Base-by-base conservation (phyloP, 2,113 vertebrate genomes). In the Mus musculus region DNA sequence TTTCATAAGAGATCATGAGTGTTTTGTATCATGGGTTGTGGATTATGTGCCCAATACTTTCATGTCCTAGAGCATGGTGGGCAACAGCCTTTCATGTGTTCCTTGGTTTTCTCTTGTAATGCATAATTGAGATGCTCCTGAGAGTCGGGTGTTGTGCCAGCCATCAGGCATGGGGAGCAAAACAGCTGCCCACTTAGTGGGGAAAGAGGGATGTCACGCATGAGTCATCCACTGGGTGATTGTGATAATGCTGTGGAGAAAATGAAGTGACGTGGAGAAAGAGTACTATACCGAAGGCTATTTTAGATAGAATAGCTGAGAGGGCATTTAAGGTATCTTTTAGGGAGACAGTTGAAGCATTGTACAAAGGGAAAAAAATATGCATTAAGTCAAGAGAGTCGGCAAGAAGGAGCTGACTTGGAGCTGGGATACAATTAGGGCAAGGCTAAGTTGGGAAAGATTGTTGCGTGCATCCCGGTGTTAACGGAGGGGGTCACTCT, bases 1-100 rank as follows among this genome's bases (percentile, higher is more conserved):
- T 91, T 76, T 61, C 46, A 72, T 87, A 54, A 90, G 77, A 80
- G 84, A 26, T 72, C 33, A 19, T 71, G 39, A 17, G 24, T 56
- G 6, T 94, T 82, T 94, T 85, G 22, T 92, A 22, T 52, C 94
- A 95, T 69, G 30, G 28, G 30, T 7, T 67, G 61, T 67, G 42
- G 26, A 33, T 56, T 71, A 36, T 88, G 1, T 86, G 77, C 10
- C 42, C 14, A 17, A 89, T 71, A n/a, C 77, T 82, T 76, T 20
- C 52, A 73, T 82, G 20, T 89, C 4, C 67, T 81, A 75, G 72
- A 56, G 65, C 42, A 28, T 4, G 24, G 61, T 33, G 8, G 42
- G 39, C 4, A 39, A 28, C 3, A 19, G 22, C 28, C 93, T 61
- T 93, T 84, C 36, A 78, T 39, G 16, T 6, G 28, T 46, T 36